Evolutionary conservation across 2,113 vertebrate species (phyloP).

Genomic region (Anoplopoma fimbria): DNA sequence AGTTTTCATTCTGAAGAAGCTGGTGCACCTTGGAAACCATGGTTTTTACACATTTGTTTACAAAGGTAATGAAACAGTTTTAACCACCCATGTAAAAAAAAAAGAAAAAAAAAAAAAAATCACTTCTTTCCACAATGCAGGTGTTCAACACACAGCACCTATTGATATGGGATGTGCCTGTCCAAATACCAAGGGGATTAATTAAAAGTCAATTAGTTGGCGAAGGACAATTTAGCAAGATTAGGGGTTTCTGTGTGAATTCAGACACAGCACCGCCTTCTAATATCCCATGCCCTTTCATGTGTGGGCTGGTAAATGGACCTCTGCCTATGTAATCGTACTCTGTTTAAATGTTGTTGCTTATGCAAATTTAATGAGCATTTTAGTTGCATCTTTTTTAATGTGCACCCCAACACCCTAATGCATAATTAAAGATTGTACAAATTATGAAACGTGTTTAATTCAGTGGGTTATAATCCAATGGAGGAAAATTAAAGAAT

Average conservation of each 20-base stretch:
- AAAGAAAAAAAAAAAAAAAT: conserved; percentile 38
- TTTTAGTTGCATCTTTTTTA: conserved; percentile 71
- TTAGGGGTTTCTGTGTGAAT: conserved; percentile 71
- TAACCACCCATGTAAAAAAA: not conserved
- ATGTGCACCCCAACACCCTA: conserved; percentile 81
- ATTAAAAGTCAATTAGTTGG: conserved; percentile 93
- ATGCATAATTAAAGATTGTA: conserved; percentile 84
- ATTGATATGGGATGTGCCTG: conserved; percentile 88
- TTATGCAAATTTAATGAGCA: conserved; percentile 77
- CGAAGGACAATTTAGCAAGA: conserved; percentile 88
- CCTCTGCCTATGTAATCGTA: conserved; percentile 57
- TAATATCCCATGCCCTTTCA: conserved; percentile 76
- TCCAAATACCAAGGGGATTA: conserved; percentile 95
- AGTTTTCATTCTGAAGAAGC: not conserved
- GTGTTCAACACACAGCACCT: conserved; percentile 85
- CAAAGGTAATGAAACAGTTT: not conserved
- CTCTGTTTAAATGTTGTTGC: conserved; percentile 80
- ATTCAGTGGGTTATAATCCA: conserved; percentile 57
- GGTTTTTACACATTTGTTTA: not conserved
- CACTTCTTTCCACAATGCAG: not conserved
- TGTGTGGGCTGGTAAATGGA: conserved; percentile 76
- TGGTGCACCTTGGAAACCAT: not conserved
- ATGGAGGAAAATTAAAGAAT: conserved; percentile 16
- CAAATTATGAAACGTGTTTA: conserved; percentile 78
- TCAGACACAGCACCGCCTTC: conserved; percentile 50